Conservation (phyloP, 2,888 invertebrate species). For the Phoenoteleia sp. region DNA sequence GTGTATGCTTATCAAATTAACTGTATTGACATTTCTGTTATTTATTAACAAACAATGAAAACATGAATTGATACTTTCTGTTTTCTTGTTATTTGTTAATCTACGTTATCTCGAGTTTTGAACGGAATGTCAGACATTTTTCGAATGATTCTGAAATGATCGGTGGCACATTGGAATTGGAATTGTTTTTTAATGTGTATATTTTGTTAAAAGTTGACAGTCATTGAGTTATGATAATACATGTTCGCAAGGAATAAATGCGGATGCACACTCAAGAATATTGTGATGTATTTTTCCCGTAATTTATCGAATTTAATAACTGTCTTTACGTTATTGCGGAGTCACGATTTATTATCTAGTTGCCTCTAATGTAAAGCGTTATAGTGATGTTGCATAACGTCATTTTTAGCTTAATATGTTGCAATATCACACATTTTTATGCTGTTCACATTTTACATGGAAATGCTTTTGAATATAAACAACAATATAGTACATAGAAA, state of each 20-base stretch:
- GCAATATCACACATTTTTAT: not conserved
- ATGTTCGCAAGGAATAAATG: not conserved
- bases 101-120: too few relatives aligned
- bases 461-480: not conserved
- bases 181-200: too few relatives aligned
- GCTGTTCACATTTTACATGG: not conserved
- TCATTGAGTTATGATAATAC: not conserved
- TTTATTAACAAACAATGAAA: too few relatives aligned
- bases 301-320: slow-evolving; percentile 29
- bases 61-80: too few relatives aligned
- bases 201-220: not conserved
- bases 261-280: not conserved
- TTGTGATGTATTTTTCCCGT: slow-evolving; percentile 20
- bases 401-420: slow-evolving; percentile 16
- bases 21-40: too few relatives aligned
- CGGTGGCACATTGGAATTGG: too few relatives aligned
- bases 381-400: slow-evolving; percentile 25
- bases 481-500: too few relatives aligned
- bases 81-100: too few relatives aligned
- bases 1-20: too few relatives aligned
- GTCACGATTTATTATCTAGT: slow-evolving; percentile 28
- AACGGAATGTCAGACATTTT: too few relatives aligned
- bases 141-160: too few relatives aligned
- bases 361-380: not conserved
- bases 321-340: slow-evolving; percentile 6